Base-by-base conservation (phyloP, 2,797 vertebrate genomes). In the Macrochelys suwanniensis region DNA sequence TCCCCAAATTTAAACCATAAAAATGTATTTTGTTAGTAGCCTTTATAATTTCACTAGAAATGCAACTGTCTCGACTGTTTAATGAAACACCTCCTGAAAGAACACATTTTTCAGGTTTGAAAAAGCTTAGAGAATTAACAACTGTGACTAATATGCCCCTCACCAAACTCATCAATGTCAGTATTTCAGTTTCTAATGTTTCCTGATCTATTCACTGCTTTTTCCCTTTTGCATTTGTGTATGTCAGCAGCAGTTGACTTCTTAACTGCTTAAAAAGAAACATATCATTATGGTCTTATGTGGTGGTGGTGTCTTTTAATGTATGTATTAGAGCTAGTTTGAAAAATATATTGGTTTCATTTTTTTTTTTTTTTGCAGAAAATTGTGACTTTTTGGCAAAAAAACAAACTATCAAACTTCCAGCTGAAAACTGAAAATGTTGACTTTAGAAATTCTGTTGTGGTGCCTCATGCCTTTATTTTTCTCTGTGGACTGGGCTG, bases 171-270 rank as follows among this genome's bases (percentile, higher is more conserved):
- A 61, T 90, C 37, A 68, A 57, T 85, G 47, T 47, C 57, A 84
- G 23, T 90, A 61, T 90, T 92, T 92, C 5, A 85, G 90, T 56
- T 90, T 87, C 80, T 80, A 82, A 1, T 85, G 12, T 92, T 84
- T 23, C 13, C 86, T 51, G 89, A 47, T 50, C 19, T 71, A 31
- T 47, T 37, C 21, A 53, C 28, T 51, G 77, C 50, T 56, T 15
- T 42, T 5, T 83, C 87, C 7, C 11, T 57, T 6, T 90, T 77
- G 28, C 42, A 65, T n/a, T 4, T 33, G 4, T 81, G 5, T 80
- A 25, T 49, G 33, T 89, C 54, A 89, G 81, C 51, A 85, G 4
- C 1, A 71, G 28, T 49, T 80, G 80, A 57, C 26, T 42, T 80
- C 23, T 56, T 54, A 28, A 57, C 53, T 57, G 7, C 51, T 80